Evolutionary conservation across 2,797 vertebrate genomes (phyloP).

Genomic region (Eupleurogrammus muticus): DNA sequence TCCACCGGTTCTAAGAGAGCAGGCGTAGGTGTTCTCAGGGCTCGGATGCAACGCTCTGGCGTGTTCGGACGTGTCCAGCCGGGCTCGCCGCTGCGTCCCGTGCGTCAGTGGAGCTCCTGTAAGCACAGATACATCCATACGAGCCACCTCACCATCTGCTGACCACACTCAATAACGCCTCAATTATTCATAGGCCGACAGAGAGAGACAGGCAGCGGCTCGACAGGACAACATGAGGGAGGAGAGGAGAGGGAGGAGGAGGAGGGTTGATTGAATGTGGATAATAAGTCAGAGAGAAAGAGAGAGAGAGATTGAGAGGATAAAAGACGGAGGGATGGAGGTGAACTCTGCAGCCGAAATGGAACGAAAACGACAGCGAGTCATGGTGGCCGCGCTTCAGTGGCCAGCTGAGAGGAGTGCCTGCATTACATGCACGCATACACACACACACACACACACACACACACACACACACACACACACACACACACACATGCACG

Average conservation of each 20-base stretch:
- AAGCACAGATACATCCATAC: conserved; percentile 65
- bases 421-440: conserved; percentile 26
- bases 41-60: too few relatives aligned
- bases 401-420: conserved; percentile 49
- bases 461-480: not conserved
- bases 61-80: conserved; percentile 9
- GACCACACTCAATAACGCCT: conserved; percentile 75
- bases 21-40: too few relatives aligned
- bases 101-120: conserved; percentile 37
- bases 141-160: conserved; percentile 78
- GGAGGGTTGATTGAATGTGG: conserved; percentile 35
- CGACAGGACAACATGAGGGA: conserved; percentile 6
- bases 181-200: conserved; percentile 79
- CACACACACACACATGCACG: too few relatives aligned
- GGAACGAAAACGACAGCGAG: conserved; percentile 63
- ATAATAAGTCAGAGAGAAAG: conserved; percentile 12
- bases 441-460: not conserved
- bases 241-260: conserved; percentile 13
- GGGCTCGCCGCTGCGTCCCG: not conserved
- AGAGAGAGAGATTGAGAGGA: conserved; percentile 9
- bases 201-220: conserved; percentile 58
- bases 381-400: conserved; percentile 58
- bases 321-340: conserved; percentile 24
- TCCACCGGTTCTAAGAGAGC: too few relatives aligned
- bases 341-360: conserved; percentile 71